These are phyloP conservation scores for Sitophilus oryzae DNA, from an alignment of 1,140 invertebrate species.

Conservation along the genomic window DNA sequence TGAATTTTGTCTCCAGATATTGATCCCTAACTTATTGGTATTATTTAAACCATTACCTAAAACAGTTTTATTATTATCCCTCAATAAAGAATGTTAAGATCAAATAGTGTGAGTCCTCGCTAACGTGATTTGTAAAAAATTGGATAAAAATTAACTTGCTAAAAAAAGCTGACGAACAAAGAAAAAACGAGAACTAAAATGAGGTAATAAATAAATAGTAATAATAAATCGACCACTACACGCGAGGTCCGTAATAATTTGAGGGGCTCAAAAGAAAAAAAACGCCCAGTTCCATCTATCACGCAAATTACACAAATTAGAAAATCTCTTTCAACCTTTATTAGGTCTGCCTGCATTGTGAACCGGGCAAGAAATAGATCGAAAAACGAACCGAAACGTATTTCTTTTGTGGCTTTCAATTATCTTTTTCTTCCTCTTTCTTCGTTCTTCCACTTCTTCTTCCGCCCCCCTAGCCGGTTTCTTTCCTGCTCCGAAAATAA, in stretches of 20 bases:
- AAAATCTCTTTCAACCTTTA: conserved; percentile 7
- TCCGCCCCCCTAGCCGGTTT: neutral
- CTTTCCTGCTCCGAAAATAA: neutral
- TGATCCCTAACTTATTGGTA: too few relatives aligned
- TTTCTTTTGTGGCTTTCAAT: conserved; percentile 5
- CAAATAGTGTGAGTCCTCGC: too few relatives aligned
- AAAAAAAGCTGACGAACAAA: neutral
- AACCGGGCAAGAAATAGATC: conserved; percentile 2
- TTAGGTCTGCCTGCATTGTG: conserved; percentile 7
- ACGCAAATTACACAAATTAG: conserved; percentile 4
- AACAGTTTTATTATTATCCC: too few relatives aligned
- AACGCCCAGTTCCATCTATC: neutral
- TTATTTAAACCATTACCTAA: too few relatives aligned
- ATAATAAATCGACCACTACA: too few relatives aligned
- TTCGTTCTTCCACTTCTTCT: neutral
- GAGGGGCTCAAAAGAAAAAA: neutral
- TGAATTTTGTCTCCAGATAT: too few relatives aligned
- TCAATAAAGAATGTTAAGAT: too few relatives aligned
- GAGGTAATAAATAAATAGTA: too few relatives aligned
- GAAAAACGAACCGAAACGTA: conserved; percentile 1
- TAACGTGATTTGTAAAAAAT: too few relatives aligned
- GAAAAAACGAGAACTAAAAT: neutral
- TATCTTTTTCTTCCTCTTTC: conserved; percentile 3
- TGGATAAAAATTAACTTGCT: too few relatives aligned
- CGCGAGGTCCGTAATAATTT: neutral